Evolutionary conservation across 1,140 invertebrate species (phyloP).

Genomic region (Diploscapter pachys): DNA sequence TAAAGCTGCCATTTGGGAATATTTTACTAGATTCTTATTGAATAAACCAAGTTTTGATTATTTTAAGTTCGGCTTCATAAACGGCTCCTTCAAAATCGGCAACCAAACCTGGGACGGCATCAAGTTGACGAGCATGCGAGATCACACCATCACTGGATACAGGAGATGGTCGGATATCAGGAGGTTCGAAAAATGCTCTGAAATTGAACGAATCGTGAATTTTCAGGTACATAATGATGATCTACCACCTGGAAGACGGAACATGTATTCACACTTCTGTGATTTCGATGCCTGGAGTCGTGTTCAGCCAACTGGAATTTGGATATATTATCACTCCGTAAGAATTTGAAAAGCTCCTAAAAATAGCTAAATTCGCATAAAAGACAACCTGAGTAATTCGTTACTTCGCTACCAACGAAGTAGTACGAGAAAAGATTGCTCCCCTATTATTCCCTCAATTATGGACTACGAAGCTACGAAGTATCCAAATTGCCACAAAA

Average conservation of each 20-base stretch:
- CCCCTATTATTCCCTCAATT: neutral
- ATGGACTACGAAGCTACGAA: no score
- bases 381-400: neutral
- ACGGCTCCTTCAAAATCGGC: conserved; percentile 38
- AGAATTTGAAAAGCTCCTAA: neutral
- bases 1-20: neutral
- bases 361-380: conserved; percentile 15
- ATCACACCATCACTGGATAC: conserved; percentile 49
- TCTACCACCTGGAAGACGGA: conserved; percentile 53
- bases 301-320: conserved; percentile 48
- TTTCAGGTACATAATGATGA: conserved; percentile 51
- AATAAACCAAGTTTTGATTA: neutral
- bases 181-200: conserved; percentile 27
- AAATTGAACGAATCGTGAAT: neutral
- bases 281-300: conserved; percentile 50
- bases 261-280: conserved; percentile 53
- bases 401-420: neutral
- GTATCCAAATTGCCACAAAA: neutral
- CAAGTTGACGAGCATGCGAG: conserved; percentile 45
- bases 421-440: neutral
- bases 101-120: conserved; percentile 24
- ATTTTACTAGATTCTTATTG: neutral
- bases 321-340: conserved; percentile 50
- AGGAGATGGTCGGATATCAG: conserved; percentile 45
- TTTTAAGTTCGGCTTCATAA: conserved; percentile 43